Percentiles rank a stretch among this genome's conserved stretches.
These are phyloP conservation scores for Xestoiulus laeticollis DNA, from an alignment of 2,888 invertebrate species.

Conservation along the genomic window DNA sequence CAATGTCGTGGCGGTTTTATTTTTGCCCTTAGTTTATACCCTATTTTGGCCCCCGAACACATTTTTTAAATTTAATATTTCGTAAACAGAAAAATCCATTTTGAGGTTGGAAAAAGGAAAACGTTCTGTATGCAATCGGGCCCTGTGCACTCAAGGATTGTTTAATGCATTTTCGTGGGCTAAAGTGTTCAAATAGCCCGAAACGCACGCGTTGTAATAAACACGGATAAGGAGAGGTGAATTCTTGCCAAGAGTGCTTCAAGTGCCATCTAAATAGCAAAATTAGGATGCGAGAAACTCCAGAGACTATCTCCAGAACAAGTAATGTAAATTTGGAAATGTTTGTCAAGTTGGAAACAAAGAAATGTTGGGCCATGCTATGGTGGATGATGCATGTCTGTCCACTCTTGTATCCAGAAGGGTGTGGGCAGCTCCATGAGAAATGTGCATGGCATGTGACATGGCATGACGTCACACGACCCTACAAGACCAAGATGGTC, in stretches of 20 bases:
- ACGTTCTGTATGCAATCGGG: neutral
- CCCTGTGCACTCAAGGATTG: neutral
- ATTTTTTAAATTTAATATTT: neutral
- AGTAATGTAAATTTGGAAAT: too few relatives aligned
- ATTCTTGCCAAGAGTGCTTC: neutral
- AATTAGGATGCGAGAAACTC: too few relatives aligned
- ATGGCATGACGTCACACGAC: too few relatives aligned
- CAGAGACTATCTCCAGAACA: too few relatives aligned
- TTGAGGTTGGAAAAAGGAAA: neutral
- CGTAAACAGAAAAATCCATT: neutral
- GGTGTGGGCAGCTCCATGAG: too few relatives aligned
- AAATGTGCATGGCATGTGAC: too few relatives aligned
- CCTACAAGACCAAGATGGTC: too few relatives aligned
- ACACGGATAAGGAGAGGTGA: neutral
- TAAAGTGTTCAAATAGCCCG: constrained; percentile 5
- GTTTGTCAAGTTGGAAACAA: too few relatives aligned
- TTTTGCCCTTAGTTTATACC: neutral
- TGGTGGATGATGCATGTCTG: too few relatives aligned
- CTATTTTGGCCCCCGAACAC: neutral
- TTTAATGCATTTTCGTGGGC: neutral
- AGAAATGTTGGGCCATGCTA: too few relatives aligned
- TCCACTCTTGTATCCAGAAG: too few relatives aligned
- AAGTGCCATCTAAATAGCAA: neutral
- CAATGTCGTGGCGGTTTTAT: neutral
- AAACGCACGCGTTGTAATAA: neutral